phyloP scores from a whole-genome alignment of 1,140 invertebrate genomes.

The Drosophila takahashii region DNA sequence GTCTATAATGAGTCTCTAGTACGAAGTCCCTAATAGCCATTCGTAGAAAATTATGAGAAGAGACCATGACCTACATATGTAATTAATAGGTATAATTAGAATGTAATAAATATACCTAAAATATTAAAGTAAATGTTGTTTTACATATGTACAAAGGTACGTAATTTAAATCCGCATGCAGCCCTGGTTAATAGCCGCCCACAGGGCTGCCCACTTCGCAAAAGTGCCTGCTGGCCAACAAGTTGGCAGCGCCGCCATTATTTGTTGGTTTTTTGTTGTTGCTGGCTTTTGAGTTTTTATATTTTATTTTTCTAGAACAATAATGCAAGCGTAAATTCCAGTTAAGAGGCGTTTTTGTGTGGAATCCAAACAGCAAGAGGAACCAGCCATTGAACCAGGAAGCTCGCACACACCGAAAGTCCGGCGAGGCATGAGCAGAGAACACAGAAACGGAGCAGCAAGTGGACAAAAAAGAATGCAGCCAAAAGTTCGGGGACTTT shows the following conservation, averaged over 20 bases:
- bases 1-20: too few species aligned
- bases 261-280: slow-evolving; percentile 71
- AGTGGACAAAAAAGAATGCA: slow-evolving; percentile 23
- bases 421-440: slow-evolving; percentile 16
- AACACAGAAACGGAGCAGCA: not conserved
- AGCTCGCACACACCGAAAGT: not conserved
- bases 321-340: slow-evolving; percentile 29
- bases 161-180: not conserved
- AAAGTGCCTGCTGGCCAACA: not conserved
- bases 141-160: too few species aligned
- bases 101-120: too few species aligned
- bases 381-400: not conserved
- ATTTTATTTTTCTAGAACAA: slow-evolving; percentile 45
- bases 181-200: not conserved
- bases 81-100: too few species aligned
- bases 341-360: not conserved
- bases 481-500: slow-evolving; percentile 21
- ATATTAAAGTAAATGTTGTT: too few species aligned
- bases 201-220: slow-evolving; percentile 9
- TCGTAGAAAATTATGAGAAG: too few species aligned
- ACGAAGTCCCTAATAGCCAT: too few species aligned
- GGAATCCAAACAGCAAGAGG: not conserved
- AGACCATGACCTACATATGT: too few species aligned
- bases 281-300: slow-evolving; percentile 65
- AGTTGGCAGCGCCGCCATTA: slow-evolving; percentile 51